A percentile compares a stretch with the other conserved stretches of the same genome.
phyloP scores from a whole-genome alignment of 1,140 invertebrate species.

The Conus betulinus region DNA sequence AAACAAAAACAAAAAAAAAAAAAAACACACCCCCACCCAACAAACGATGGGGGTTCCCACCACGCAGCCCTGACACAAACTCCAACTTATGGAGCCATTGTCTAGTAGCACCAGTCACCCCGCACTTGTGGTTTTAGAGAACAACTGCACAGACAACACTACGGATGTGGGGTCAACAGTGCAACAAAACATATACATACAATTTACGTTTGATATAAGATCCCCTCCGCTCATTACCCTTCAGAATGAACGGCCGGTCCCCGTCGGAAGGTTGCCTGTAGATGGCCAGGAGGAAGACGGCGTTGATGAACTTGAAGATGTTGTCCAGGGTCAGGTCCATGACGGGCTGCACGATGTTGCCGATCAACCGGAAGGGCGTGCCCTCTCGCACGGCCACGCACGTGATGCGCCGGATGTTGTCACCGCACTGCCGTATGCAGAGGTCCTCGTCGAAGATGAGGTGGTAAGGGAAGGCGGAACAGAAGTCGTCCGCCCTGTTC shows the following conservation, averaged over 20 bases:
- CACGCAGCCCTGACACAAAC: no score
- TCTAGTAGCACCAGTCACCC: no score
- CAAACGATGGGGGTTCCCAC: no score
- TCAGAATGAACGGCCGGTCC: conserved; percentile 28
- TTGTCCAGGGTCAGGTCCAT: conserved; percentile 42
- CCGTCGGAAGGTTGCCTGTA: background rate
- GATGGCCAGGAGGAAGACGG: conserved; percentile 41
- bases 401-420: conserved; percentile 26
- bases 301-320: conserved; percentile 44
- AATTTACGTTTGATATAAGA: no score
- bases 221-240: conserved; percentile 18
- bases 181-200: no score
- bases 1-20: no score
- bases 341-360: conserved; percentile 35
- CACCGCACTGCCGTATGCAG: conserved; percentile 36
- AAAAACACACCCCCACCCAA: no score
- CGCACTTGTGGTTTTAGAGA: no score
- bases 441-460: conserved; percentile 41
- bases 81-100: no score
- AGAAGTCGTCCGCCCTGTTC: conserved; percentile 31
- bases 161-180: no score
- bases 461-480: conserved; percentile 44
- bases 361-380: conserved; percentile 4
- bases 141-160: no score
- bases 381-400: background rate